A percentile compares a stretch with the other conserved stretches of the same genome.
These are phyloP conservation scores for Chlorodrepanis virens DNA, from an alignment of 2,113 vertebrate species.

Conservation along the genomic window DNA sequence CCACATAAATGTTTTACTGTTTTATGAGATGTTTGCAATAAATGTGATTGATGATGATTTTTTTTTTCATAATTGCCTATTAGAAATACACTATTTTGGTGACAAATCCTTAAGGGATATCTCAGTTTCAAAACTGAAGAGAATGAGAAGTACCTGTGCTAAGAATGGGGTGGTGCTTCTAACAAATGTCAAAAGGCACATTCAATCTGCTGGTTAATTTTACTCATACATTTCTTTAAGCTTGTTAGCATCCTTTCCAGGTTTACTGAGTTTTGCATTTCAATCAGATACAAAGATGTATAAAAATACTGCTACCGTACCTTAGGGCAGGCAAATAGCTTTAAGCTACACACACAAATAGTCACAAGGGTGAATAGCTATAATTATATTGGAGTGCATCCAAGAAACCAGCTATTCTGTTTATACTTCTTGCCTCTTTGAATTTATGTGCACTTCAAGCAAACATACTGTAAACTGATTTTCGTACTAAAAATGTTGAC, in stretches of 20 bases:
- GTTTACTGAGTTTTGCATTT: slow-evolving; percentile 71
- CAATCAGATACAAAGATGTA: slow-evolving; percentile 65
- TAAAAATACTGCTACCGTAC: slow-evolving; percentile 79
- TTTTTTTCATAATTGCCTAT: slow-evolving; percentile 73
- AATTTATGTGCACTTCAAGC: slow-evolving; percentile 91
- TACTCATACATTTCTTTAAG: slow-evolving; percentile 64
- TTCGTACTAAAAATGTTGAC: slow-evolving; percentile 69
- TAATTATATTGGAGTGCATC: slow-evolving; percentile 93
- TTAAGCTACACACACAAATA: slow-evolving; percentile 85
- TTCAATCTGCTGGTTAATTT: slow-evolving; percentile 59
- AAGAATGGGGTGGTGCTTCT: not conserved
- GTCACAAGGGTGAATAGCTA: slow-evolving; percentile 94
- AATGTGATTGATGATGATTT: slow-evolving; percentile 74
- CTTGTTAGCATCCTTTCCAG: slow-evolving; percentile 59
- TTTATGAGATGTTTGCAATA: slow-evolving; percentile 78
- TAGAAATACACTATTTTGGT: slow-evolving; percentile 72
- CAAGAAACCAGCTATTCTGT: slow-evolving; percentile 82
- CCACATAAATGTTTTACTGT: slow-evolving; percentile 72
- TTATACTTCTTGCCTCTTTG: slow-evolving; percentile 88
- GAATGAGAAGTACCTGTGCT: not conserved
- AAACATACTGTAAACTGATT: slow-evolving; percentile 76
- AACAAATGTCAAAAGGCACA: slow-evolving; percentile 32
- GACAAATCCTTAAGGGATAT: slow-evolving; percentile 64
- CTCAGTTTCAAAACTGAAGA: slow-evolving; percentile 40
- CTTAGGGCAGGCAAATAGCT: slow-evolving; percentile 84